Conservation (phyloP, 2,113 vertebrate species). For the Vanacampus margaritifer region DNA sequence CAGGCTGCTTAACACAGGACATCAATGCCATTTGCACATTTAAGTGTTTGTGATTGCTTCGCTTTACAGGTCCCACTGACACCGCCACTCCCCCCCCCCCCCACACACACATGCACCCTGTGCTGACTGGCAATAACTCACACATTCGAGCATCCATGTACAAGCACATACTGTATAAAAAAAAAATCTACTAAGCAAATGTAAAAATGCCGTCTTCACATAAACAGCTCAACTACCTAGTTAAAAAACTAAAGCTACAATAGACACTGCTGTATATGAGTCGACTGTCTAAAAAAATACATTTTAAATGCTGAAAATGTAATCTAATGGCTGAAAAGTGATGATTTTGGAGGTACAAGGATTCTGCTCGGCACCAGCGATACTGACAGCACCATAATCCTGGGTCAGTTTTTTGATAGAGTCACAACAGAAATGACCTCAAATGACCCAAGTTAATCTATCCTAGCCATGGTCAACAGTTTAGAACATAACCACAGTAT, state of each 20-base stretch:
- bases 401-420: too few relatives aligned
- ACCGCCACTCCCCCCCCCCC: slow-evolving; percentile 13
- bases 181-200: slow-evolving; percentile 7
- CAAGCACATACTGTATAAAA: not conserved
- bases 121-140: slow-evolving; percentile 36
- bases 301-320: too few relatives aligned
- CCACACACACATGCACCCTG: slow-evolving; percentile 15
- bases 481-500: slow-evolving; percentile 30
- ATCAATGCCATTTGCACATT: slow-evolving; percentile 71
- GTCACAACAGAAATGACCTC: too few relatives aligned
- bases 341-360: too few relatives aligned
- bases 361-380: too few relatives aligned
- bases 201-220: slow-evolving; percentile 26
- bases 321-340: too few relatives aligned
- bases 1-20: slow-evolving; percentile 62
- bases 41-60: slow-evolving; percentile 73
- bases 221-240: slow-evolving; percentile 10
- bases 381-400: too few relatives aligned
- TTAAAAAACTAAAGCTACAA: not conserved
- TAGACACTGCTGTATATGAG: too few relatives aligned
- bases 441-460: slow-evolving; percentile 20
- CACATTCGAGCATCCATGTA: slow-evolving; percentile 1
- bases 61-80: slow-evolving; percentile 37
- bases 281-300: too few relatives aligned
- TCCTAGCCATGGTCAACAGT: slow-evolving; percentile 16